Evolutionary conservation across 2,113 vertebrate genomes (phyloP).

Genomic region (Etheostoma cragini): DNA sequence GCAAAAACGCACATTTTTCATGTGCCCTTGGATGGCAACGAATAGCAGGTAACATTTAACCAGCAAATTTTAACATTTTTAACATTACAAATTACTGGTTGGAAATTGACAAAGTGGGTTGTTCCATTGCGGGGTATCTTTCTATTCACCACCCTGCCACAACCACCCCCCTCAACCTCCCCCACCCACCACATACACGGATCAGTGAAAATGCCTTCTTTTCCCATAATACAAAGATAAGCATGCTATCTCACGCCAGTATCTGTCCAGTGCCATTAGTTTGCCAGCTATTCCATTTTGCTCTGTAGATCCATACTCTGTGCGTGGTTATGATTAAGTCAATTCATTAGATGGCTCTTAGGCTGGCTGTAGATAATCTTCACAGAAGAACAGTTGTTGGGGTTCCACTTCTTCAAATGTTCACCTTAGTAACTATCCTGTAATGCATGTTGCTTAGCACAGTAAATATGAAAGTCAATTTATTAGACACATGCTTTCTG

Average conservation of each 20-base stretch:
- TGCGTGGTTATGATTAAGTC: constrained; percentile 77
- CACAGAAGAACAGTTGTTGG: constrained; percentile 55
- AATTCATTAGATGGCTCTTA: constrained; percentile 76
- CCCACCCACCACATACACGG: constrained; percentile 27
- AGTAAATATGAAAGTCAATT: constrained; percentile 33
- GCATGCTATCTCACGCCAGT: constrained; percentile 73
- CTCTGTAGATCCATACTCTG: constrained; percentile 66
- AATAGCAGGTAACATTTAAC: constrained; percentile 53
- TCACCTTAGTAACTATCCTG: constrained; percentile 48
- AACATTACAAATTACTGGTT: constrained; percentile 60
- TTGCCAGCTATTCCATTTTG: constrained; percentile 75
- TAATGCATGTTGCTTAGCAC: constrained; percentile 22
- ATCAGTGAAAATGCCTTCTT: constrained; percentile 67
- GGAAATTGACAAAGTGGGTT: constrained; percentile 52
- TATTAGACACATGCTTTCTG: constrained; percentile 30
- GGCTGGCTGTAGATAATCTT: constrained; percentile 66
- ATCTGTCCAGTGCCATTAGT: constrained; percentile 81
- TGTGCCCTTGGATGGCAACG: constrained; percentile 13
- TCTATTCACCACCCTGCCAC: background rate
- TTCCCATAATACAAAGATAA: constrained; percentile 80
- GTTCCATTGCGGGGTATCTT: constrained; percentile 49
- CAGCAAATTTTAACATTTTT: background rate
- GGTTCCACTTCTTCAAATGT: constrained; percentile 51
- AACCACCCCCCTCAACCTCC: constrained; percentile 14
- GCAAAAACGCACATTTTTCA: constrained; percentile 19